These are phyloP conservation scores for Otus sunia DNA, from an alignment of 2,113 vertebrate species.

Conservation along the genomic window DNA sequence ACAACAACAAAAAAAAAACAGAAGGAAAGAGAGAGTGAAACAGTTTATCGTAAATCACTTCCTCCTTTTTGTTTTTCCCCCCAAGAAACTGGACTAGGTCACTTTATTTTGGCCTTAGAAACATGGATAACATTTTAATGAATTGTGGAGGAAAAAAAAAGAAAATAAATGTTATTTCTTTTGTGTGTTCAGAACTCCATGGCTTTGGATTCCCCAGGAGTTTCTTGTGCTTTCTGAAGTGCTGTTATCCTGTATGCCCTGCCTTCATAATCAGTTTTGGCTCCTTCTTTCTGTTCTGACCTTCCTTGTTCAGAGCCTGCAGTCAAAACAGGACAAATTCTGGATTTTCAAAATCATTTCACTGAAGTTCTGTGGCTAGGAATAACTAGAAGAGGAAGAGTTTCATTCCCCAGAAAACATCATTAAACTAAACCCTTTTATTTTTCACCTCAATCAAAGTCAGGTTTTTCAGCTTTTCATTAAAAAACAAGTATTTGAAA, in stretches of 20 bases:
- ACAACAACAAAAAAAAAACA: background rate
- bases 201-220: conserved; percentile 11
- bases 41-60: background rate
- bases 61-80: background rate
- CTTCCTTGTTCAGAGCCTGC: background rate
- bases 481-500: background rate
- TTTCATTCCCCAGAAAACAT: background rate
- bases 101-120: background rate
- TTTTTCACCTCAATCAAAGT: background rate
- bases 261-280: background rate
- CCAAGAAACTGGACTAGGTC: background rate
- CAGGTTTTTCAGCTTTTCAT: background rate
- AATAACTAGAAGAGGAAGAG: background rate
- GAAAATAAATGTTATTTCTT: background rate
- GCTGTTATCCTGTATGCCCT: background rate
- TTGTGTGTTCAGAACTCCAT: background rate
- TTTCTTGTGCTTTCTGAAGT: conserved; percentile 7
- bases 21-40: background rate
- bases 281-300: background rate
- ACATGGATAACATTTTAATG: background rate
- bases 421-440: background rate
- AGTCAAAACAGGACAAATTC: background rate
- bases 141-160: background rate
- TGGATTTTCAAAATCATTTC: background rate
- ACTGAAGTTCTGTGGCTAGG: background rate